Percentiles rank a stretch among this genome's conserved stretches.
Conservation (phyloP, 2,113 vertebrate species). For the human region DNA sequence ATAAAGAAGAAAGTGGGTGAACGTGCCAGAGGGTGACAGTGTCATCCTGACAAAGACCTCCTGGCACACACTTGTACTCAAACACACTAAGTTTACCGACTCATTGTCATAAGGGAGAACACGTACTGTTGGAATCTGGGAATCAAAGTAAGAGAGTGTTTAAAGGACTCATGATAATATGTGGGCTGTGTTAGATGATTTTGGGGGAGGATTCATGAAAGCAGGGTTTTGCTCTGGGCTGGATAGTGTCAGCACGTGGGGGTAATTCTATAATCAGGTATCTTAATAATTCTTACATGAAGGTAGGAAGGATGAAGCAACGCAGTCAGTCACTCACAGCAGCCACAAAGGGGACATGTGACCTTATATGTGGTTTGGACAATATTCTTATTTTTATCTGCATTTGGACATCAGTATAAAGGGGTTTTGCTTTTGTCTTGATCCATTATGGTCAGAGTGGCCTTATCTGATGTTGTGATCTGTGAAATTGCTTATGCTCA, state of each 20-base stretch:
- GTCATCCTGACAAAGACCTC: neutral
- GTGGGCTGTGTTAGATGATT: neutral
- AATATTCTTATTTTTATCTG: neutral
- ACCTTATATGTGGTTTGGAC: neutral
- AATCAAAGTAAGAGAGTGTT: neutral
- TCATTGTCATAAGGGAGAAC: neutral
- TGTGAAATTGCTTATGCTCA: neutral
- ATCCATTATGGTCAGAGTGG: neutral
- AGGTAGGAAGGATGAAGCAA: neutral
- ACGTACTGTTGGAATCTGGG: neutral
- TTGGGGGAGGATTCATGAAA: neutral
- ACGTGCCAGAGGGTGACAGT: neutral
- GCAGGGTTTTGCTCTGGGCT: neutral
- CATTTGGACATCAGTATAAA: neutral
- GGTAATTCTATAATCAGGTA: neutral
- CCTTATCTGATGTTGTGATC: neutral
- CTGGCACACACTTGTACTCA: neutral
- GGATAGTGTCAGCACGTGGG: neutral
- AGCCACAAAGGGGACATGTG: neutral
- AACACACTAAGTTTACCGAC: fast-evolving
- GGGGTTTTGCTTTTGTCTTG: neutral
- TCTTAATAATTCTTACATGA: neutral
- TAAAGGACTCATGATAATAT: neutral
- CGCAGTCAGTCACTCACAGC: neutral
- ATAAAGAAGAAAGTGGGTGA: neutral